Evolutionary conservation across 2,113 vertebrate species (phyloP).

Genomic region (Tragelaphus imberbis): DNA sequence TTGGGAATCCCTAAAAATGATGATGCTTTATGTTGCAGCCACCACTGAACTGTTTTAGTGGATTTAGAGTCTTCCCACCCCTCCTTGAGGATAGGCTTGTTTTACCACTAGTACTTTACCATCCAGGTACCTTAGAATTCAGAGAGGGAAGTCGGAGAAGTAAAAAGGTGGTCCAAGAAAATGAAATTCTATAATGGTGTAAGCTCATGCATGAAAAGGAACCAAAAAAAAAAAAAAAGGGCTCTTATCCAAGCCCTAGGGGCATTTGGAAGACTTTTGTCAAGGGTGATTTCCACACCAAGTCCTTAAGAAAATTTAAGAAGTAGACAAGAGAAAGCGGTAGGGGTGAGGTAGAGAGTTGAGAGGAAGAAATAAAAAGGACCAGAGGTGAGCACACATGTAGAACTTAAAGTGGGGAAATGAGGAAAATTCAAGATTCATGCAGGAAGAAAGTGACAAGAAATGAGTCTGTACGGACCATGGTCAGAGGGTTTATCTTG

Average conservation of each 20-base stretch:
- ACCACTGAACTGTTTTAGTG: not conserved
- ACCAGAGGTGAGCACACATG: not conserved
- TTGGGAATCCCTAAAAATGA: not conserved
- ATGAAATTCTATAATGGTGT: not conserved
- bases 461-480: not conserved
- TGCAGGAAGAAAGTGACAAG: not conserved
- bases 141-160: not conserved
- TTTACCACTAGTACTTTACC: not conserved
- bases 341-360: not conserved
- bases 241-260: not conserved
- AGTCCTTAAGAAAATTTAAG: not conserved
- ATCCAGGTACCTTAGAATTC: not conserved
- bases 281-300: not conserved
- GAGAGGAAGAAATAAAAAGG: not conserved
- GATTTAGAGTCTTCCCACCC: not conserved
- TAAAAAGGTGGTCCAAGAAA: not conserved
- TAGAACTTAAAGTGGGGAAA: not conserved
- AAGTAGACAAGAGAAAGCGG: not conserved
- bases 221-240: not conserved
- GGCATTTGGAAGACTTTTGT: not conserved
- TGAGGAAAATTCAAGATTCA: not conserved
- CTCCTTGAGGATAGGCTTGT: not conserved
- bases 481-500: not conserved
- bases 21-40: not conserved
- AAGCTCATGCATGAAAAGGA: not conserved